These are phyloP conservation scores for Galerucella calmariensis DNA, from an alignment of 2,888 invertebrate genomes.

Conservation along the genomic window DNA sequence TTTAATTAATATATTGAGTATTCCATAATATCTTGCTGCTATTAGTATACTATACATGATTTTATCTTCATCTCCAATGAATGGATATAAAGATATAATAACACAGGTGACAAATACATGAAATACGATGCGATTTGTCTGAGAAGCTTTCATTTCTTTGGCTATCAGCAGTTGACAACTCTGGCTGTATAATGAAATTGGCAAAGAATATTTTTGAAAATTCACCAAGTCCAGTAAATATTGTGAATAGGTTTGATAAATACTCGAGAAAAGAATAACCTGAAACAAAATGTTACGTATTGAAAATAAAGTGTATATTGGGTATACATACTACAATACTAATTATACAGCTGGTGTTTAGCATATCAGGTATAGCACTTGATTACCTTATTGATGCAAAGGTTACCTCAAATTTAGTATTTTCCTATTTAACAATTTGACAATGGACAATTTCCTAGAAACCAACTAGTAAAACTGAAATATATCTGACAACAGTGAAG, in stretches of 20 bases:
- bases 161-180: not conserved
- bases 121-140: not conserved
- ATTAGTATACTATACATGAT: not conserved
- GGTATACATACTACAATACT: too few relatives aligned
- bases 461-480: too few relatives aligned
- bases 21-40: not conserved
- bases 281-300: not conserved
- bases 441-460: too few relatives aligned
- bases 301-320: too few relatives aligned
- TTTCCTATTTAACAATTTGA: too few relatives aligned
- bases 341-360: too few relatives aligned
- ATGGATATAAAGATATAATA: not conserved
- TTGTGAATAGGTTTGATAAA: not conserved
- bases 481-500: too few relatives aligned
- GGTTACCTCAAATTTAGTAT: too few relatives aligned
- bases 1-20: not conserved
- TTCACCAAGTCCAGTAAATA: not conserved
- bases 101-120: not conserved
- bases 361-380: too few relatives aligned
- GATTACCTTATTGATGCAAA: too few relatives aligned
- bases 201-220: not conserved
- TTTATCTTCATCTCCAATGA: constrained; percentile 3
- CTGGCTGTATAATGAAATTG: not conserved
- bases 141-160: not conserved
- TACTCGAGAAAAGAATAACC: not conserved